Evolutionary conservation across 2,113 vertebrate genomes (phyloP).

Genomic region (Nanorana parkeri): DNA sequence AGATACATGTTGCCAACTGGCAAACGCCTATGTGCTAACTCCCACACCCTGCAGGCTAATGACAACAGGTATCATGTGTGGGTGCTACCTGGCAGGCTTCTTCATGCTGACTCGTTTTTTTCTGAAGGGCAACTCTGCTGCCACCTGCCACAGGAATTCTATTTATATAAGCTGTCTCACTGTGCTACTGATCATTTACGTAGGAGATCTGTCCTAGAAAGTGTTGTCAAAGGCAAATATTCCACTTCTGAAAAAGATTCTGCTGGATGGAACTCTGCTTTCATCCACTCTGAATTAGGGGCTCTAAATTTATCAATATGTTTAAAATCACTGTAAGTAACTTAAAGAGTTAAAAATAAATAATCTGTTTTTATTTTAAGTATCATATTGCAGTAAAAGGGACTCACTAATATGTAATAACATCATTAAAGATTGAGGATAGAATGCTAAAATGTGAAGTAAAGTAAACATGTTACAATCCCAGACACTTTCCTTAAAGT

Average conservation of each 20-base stretch:
- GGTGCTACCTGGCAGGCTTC: constrained; percentile 53
- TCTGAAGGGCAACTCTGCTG: constrained; percentile 53
- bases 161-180: constrained; percentile 47
- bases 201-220: constrained; percentile 8
- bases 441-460: too few relatives aligned
- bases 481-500: too few relatives aligned
- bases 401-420: too few relatives aligned
- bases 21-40: constrained; percentile 50
- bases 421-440: too few relatives aligned
- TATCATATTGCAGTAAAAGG: too few relatives aligned
- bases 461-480: too few relatives aligned
- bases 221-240: constrained; percentile 8
- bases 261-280: not conserved
- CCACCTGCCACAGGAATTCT: constrained; percentile 41
- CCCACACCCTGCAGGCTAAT: constrained; percentile 56
- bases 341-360: too few relatives aligned
- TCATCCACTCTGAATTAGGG: not conserved
- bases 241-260: not conserved
- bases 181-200: constrained; percentile 10
- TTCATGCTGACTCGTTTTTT: constrained; percentile 46
- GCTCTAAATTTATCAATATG: not conserved
- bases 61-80: constrained; percentile 57
- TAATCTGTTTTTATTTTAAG: too few relatives aligned
- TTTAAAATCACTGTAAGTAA: too few relatives aligned
- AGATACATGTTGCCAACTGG: constrained; percentile 49